Evolutionary conservation across 2,113 vertebrate species (phyloP).

Genomic region (Piaya cayana): DNA sequence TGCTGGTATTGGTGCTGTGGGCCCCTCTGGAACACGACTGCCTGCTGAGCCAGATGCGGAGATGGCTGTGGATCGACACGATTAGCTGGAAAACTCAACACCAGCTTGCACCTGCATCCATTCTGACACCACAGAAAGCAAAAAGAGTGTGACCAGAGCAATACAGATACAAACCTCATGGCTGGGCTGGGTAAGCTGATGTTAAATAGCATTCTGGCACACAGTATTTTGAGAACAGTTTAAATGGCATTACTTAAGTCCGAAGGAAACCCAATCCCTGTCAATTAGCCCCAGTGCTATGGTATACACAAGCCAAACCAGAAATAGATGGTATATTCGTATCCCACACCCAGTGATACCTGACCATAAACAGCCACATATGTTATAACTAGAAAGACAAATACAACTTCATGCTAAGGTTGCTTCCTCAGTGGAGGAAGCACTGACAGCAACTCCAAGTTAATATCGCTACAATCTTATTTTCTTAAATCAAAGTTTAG

Average conservation of each 20-base stretch:
- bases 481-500: neutral
- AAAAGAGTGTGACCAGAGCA: neutral
- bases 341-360: neutral
- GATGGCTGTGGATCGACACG: neutral
- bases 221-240: neutral
- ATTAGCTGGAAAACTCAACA: neutral
- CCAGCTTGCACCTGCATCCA: neutral
- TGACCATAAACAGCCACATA: neutral
- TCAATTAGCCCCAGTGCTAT: neutral
- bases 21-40: neutral
- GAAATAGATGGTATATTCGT: neutral
- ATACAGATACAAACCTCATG: neutral
- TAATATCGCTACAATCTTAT: neutral
- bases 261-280: neutral
- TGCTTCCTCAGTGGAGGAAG: neutral
- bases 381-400: neutral
- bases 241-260: neutral
- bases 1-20: rapidly evolving
- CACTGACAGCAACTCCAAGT: neutral
- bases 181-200: neutral
- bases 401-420: neutral
- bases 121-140: neutral
- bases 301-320: neutral
- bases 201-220: too few relatives aligned
- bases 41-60: conserved; percentile 10